phyloP scores from a whole-genome alignment of 2,797 vertebrate genomes.

The Anolis apletophallus region DNA sequence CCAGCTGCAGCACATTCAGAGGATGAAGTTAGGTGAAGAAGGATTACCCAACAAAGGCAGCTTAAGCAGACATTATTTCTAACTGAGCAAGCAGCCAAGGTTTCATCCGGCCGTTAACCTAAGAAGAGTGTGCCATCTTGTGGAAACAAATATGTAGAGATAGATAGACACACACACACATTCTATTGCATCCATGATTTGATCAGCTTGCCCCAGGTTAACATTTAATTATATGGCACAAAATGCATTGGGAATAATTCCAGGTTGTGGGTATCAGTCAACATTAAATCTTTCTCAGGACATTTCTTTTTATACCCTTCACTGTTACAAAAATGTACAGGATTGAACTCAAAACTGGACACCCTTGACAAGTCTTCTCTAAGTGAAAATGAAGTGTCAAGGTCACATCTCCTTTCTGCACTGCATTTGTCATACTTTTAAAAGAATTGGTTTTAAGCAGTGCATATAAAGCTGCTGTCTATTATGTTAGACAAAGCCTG shows the following conservation, averaged over 20 bases:
- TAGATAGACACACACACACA: too few relatives aligned
- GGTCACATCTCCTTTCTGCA: not conserved
- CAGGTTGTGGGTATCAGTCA: slow-evolving; percentile 20
- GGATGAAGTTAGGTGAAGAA: not conserved
- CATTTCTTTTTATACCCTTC: not conserved
- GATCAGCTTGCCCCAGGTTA: slow-evolving; percentile 12
- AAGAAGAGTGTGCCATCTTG: slow-evolving; percentile 75
- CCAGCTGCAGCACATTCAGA: not conserved
- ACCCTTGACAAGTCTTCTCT: not conserved
- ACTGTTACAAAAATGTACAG: not conserved
- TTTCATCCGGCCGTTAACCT: not conserved
- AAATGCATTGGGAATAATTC: slow-evolving; percentile 37
- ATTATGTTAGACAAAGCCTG: too few relatives aligned
- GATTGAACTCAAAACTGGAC: not conserved
- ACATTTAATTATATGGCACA: slow-evolving; percentile 37
- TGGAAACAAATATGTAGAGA: slow-evolving; percentile 63
- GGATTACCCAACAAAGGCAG: not conserved
- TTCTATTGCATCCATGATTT: not conserved
- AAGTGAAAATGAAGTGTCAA: not conserved
- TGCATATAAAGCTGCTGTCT: not conserved
- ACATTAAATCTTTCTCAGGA: not conserved
- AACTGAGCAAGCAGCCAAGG: not conserved
- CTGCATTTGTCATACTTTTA: not conserved
- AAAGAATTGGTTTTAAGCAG: not conserved
- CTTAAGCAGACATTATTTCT: not conserved